Conservation (phyloP, 2,797 vertebrate genomes). For the Micromesistius poutassou region DNA sequence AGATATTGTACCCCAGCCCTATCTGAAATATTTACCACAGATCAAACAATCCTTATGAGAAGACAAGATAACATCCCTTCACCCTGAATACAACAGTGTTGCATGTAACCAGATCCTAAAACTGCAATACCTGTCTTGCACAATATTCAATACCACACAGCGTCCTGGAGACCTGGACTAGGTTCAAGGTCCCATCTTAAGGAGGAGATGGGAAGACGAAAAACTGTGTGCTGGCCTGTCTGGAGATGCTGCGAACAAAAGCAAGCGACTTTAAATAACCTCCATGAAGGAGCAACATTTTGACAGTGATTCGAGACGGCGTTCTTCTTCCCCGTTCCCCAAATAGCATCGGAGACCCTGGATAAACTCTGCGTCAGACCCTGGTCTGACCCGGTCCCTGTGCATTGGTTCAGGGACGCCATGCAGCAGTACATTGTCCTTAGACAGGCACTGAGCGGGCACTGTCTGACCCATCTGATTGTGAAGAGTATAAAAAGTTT, state of each 20-base stretch:
- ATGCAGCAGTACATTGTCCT: not conserved
- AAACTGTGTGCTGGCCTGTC: constrained; percentile 15
- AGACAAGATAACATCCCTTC: not conserved
- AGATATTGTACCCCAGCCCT: not conserved
- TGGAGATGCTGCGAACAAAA: constrained; percentile 23
- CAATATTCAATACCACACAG: not conserved
- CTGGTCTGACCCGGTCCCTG: not conserved
- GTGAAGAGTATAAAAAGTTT: not conserved
- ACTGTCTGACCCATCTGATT: not conserved
- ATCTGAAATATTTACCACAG: not conserved
- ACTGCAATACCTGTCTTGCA: not conserved
- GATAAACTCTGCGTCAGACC: not conserved
- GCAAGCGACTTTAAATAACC: constrained; percentile 14
- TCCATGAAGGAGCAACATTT: constrained; percentile 5
- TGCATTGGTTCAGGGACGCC: not conserved
- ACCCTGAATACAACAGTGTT: not conserved
- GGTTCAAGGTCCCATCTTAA: constrained; percentile 2
- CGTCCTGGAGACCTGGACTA: too few relatives aligned
- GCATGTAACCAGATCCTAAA: not conserved
- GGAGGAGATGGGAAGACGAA: constrained; percentile 17
- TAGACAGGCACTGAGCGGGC: not conserved
- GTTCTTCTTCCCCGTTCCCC: constrained; percentile 19
- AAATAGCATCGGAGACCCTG: constrained; percentile 15
- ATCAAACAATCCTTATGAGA: not conserved
- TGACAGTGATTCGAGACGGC: constrained; percentile 10